Percentiles rank a stretch among this genome's conserved stretches.
phyloP scores from a whole-genome alignment of 2,797 vertebrate genomes.

The Otolemur crassicaudatus region DNA sequence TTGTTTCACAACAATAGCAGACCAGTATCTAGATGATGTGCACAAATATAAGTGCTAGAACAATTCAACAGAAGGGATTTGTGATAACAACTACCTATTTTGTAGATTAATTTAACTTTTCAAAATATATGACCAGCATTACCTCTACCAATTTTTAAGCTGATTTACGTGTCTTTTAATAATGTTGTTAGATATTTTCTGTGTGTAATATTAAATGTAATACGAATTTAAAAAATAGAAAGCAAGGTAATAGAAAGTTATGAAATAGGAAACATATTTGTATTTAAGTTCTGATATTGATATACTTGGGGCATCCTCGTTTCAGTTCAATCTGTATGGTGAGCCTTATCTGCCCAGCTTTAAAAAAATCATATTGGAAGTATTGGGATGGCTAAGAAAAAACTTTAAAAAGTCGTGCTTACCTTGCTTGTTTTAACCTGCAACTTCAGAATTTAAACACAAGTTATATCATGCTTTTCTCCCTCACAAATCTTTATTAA shows the following conservation, averaged over 20 bases:
- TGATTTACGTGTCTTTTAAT: conserved; percentile 53
- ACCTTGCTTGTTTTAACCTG: conserved; percentile 82
- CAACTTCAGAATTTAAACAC: conserved; percentile 83
- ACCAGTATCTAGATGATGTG: not conserved
- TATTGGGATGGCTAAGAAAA: conserved; percentile 73
- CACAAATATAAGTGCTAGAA: conserved; percentile 50
- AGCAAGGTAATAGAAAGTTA: conserved; percentile 39
- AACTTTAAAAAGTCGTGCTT: conserved; percentile 72
- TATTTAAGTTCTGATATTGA: conserved; percentile 58
- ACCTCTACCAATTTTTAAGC: conserved; percentile 5
- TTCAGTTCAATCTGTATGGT: conserved; percentile 2
- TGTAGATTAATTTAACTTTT: conserved; percentile 50
- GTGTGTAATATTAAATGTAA: not conserved
- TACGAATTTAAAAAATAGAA: conserved; percentile 41
- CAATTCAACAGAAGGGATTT: conserved; percentile 39
- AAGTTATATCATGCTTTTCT: conserved; percentile 84
- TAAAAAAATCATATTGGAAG: conserved; percentile 45
- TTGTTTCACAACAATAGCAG: conserved; percentile 47
- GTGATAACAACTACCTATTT: conserved; percentile 25
- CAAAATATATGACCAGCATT: conserved; percentile 1
- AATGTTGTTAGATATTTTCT: conserved; percentile 32
- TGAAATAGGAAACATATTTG: conserved; percentile 30
- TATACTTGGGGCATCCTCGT: conserved; percentile 9
- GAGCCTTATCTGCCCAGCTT: not conserved
- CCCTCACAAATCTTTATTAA: conserved; percentile 71